Evolutionary conservation across 2,113 vertebrate genomes (phyloP), one percentile per base, ranked within the genome.

Genomic region (Sturnus vulgaris): DNA sequence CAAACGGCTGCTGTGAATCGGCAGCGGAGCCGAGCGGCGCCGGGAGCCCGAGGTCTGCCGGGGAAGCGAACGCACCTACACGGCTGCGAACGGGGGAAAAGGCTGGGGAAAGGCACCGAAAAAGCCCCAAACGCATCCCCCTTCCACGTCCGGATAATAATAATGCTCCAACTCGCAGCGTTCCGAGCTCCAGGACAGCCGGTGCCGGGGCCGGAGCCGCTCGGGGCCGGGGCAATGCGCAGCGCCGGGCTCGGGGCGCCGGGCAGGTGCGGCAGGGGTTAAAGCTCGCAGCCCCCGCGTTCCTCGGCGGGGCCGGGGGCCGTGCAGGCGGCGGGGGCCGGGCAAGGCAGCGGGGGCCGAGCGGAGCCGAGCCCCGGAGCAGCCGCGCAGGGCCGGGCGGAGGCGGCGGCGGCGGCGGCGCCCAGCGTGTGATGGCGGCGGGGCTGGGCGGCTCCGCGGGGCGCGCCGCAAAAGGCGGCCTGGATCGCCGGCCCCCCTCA

Each of bases 1-100:
- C 66, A 1, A 21, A 33, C 13, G 39, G 60, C 60, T 39, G 78
- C 91, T 42, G 88, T n/a, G 92, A 40, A 87, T 86, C 92, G 97
- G 97, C 97, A 95, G 73, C 79, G 68, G 15, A 91, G 88, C 59
- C 13, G 72, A 68, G 55, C 83, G 33, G 49, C 35, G 35, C 35
- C 66, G 65, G 56, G n/a, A 87, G 75, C 75, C 75, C 30, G 6
- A 31, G 82, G 39, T 68, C 68, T 40, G 82, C 0, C 24, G 95
- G 19, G 8, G 13, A 28, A 71, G 59, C 40, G 40, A 37, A 44
- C 46, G 30, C 6, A 93, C 64, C 39, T 60, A 85, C 52, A 44
- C 40, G n/a, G 81, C 66, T 3, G 57, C 12, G 7, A 28, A 8
- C 53, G 14, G 31, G 37, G 30, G 3, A 3, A 31, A 57, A 10